These are phyloP conservation scores for Panthera tigris DNA, from an alignment of 2,113 vertebrate species.

Conservation along the genomic window DNA sequence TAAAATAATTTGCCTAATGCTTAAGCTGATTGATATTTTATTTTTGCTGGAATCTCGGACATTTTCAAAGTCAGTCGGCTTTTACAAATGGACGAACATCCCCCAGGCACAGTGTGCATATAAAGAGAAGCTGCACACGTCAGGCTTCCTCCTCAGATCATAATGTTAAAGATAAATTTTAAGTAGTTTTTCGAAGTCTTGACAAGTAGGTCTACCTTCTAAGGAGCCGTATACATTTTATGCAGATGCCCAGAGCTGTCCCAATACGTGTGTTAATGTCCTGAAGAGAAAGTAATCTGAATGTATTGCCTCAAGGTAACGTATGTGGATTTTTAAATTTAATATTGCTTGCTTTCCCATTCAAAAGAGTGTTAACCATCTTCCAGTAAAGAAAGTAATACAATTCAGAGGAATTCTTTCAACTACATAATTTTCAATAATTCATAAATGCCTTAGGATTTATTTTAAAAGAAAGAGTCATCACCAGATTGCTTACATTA, in stretches of 20 bases:
- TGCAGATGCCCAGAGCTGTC: not conserved
- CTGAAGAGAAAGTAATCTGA: not conserved
- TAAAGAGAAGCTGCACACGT: not conserved
- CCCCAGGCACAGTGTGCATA: not conserved
- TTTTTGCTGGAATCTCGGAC: not conserved
- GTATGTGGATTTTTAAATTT: not conserved
- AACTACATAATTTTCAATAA: not conserved
- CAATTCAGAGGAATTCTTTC: not conserved
- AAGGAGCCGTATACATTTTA: not conserved
- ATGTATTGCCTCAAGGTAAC: not conserved
- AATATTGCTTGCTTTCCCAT: not conserved
- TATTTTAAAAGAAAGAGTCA: not conserved
- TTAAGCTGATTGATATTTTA: not conserved
- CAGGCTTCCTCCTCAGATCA: not conserved
- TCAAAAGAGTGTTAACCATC: not conserved
- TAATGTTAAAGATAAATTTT: not conserved
- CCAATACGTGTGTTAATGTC: too few relatives aligned
- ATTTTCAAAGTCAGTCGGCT: not conserved
- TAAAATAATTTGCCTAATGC: not conserved
- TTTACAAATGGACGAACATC: not conserved
- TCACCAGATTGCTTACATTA: constrained; percentile 23
- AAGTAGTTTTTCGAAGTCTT: not conserved
- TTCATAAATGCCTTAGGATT: not conserved
- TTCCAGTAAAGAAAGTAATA: not conserved
- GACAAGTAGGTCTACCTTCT: not conserved